Conservation (phyloP, 2,888 invertebrate species). For the Sphaerophoria taeniata region DNA sequence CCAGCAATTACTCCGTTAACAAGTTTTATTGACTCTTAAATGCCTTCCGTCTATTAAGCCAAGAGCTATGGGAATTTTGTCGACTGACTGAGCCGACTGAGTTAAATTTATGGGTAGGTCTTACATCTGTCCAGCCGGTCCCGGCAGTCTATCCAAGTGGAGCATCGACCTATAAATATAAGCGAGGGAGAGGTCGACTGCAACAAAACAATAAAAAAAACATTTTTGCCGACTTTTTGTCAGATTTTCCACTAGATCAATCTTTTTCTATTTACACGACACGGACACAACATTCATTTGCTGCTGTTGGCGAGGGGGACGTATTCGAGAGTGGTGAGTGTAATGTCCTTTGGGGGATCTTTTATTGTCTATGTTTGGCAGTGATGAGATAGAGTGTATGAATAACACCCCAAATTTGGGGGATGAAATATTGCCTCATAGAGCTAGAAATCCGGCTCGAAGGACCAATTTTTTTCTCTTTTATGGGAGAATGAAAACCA, state of each 20-base stretch:
- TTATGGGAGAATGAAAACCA: conserved; percentile 54
- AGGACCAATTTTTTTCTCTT: conserved; percentile 50
- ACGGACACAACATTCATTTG: conserved; percentile 2
- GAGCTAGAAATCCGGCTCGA: conserved; percentile 17
- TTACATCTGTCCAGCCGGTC: conserved; percentile 33
- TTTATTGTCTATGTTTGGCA: conserved; percentile 44
- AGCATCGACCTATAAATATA: too few relatives aligned
- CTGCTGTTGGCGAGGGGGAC: background rate
- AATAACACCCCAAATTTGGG: conserved; percentile 32
- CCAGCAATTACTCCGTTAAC: conserved; percentile 83
- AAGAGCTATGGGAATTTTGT: conserved; percentile 72
- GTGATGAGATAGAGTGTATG: conserved; percentile 50
- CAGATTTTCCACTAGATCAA: conserved; percentile 74
- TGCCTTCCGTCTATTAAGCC: conserved; percentile 75
- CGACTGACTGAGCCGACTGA: conserved; percentile 60
- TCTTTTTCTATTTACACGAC: conserved; percentile 56
- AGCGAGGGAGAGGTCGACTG: conserved; percentile 9
- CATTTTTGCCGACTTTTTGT: conserved; percentile 69
- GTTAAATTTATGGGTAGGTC: conserved; percentile 60
- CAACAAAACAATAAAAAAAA: conserved; percentile 57
- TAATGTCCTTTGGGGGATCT: conserved; percentile 37
- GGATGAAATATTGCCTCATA: conserved; percentile 38
- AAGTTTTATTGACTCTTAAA: conserved; percentile 83
- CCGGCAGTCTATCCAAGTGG: conserved; percentile 6
- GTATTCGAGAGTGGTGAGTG: background rate